Base-by-base conservation (phyloP, 2,888 invertebrate genomes). In the Drosophila longiperda region DNA sequence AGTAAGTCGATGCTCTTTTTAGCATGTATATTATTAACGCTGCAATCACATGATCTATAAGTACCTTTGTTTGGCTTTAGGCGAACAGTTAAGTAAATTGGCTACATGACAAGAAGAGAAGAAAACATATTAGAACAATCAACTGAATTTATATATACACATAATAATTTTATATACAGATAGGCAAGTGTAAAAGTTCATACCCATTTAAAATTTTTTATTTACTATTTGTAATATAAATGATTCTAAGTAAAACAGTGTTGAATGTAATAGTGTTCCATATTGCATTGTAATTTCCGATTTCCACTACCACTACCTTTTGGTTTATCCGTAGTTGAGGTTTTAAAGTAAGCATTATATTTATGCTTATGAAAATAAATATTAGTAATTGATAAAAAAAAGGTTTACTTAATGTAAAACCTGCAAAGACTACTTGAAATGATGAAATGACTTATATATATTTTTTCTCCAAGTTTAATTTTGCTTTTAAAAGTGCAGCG, bases 1-100 rank as follows among this genome's bases (percentile, higher is more conserved):
- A 82, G 84, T 83, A 82, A 83, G 66, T 82, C 76, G 60, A 76
- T 88, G 82, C 78, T 83, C 74, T 79, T 78, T 75, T 87, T 86
- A 80, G 81, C 77, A 75, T 80, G 74, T 61, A 76, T 68, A 66
- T 78, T 76, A 66, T 75, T 76, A 76, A 70, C 73, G 80, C 80
- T 81, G 82, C 89, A 91, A 80, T 83, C 87, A 86, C 91, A 91
- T 83, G 87, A 84, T 81, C 73, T 89, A 91, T 89, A 91, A 88
- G 84, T 91, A 91, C 91, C 91, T 91, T 91, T 86, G 78, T 91
- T 91, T 73, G 89, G 69, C 79, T 89, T 91, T 74, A 91, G 81
- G 62, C 78, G 85, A 76, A 91, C 83, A 82, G 84, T 81, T 90
- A 92, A 91, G 90, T 90, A 92, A 87, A 92, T 90, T 61, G 91